phyloP scores from a whole-genome alignment of 2,113 vertebrate genomes.

The Oxyruncus cristatus region DNA sequence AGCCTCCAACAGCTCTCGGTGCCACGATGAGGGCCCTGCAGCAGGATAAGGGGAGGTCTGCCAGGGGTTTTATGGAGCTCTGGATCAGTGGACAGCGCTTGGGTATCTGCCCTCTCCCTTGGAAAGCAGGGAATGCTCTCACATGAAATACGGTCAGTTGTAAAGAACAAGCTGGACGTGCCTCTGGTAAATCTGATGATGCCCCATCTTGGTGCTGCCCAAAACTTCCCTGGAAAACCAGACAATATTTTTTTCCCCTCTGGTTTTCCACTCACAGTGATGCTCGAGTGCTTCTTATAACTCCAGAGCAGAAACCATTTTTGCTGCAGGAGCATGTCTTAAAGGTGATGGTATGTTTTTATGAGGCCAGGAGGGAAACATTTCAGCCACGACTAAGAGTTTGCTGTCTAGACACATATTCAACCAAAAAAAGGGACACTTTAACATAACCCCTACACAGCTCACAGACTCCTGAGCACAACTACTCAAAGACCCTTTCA shows the following conservation, averaged over 20 bases:
- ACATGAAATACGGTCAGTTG: fast-evolving
- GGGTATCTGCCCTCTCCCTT: neutral
- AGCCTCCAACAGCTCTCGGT: neutral
- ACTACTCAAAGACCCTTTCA: neutral
- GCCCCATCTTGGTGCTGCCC: neutral
- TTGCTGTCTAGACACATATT: constrained; percentile 15
- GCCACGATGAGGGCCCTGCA: fast-evolving
- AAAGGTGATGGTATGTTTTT: neutral
- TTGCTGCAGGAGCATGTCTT: neutral
- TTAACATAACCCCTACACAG: neutral
- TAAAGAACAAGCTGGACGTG: neutral
- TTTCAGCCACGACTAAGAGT: neutral
- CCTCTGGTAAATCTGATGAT: neutral
- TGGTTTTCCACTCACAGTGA: neutral
- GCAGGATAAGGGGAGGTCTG: neutral
- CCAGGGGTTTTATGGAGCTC: neutral
- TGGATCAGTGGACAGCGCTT: fast-evolving
- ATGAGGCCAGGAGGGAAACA: constrained; percentile 26
- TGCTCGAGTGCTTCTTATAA: neutral
- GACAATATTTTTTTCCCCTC: neutral
- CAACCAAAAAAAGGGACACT: neutral
- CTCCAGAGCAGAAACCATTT: neutral
- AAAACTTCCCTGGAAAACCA: neutral
- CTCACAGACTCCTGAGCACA: neutral
- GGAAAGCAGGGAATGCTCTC: neutral